phyloP scores from a whole-genome alignment of 2,113 vertebrate genomes.

The Genyomyrus donnyi region DNA sequence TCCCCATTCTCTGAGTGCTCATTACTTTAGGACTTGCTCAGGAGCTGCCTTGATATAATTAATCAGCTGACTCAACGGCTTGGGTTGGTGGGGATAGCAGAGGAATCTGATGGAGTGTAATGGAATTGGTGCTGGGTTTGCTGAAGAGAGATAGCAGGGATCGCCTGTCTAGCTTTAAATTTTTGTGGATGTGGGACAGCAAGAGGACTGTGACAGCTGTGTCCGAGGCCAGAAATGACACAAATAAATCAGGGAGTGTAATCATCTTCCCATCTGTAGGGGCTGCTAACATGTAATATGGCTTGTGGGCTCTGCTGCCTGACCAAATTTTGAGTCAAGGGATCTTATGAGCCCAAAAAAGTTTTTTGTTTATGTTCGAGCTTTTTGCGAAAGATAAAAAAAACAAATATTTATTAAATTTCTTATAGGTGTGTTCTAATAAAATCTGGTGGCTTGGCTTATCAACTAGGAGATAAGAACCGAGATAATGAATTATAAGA shows the following conservation, averaged over 20 bases:
- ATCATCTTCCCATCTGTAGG: not conserved
- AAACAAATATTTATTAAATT: not conserved
- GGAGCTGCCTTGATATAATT: slow-evolving; percentile 67
- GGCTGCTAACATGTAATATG: not conserved
- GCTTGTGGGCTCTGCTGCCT: not conserved
- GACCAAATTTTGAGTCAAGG: not conserved
- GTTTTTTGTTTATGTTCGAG: not conserved
- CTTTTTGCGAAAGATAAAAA: not conserved
- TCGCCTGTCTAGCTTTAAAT: not conserved
- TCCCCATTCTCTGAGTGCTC: slow-evolving; percentile 61
- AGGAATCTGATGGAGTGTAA: not conserved
- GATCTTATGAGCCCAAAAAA: not conserved
- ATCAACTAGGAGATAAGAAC: not conserved
- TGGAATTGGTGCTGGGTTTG: not conserved
- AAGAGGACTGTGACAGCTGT: not conserved
- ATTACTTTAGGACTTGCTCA: slow-evolving; percentile 65
- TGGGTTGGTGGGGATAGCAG: slow-evolving; percentile 45
- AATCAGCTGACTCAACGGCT: slow-evolving; percentile 43
- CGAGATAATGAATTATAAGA: not conserved
- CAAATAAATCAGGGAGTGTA: not conserved
- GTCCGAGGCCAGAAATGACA: not conserved
- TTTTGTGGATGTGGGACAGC: not conserved
- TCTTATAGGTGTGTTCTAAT: not conserved
- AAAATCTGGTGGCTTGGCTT: not conserved
- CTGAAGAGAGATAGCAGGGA: not conserved